A percentile compares a stretch with the other conserved stretches of the same genome.
These are phyloP conservation scores for Dysdera silvatica DNA, from an alignment of 1,140 invertebrate species.

Conservation along the genomic window DNA sequence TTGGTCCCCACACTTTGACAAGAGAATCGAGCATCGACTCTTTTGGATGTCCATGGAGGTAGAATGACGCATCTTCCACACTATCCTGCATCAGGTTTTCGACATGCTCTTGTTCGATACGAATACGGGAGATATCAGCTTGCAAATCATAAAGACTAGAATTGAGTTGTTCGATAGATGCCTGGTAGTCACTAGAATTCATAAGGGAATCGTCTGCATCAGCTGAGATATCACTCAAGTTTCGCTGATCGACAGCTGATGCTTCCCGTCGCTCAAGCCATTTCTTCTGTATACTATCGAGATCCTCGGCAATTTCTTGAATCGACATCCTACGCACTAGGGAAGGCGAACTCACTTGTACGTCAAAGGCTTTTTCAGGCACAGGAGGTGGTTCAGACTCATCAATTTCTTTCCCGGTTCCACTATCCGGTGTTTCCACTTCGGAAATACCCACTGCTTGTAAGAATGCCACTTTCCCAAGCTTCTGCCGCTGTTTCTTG, in stretches of 20 bases:
- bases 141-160: constrained; percentile 84
- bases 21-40: not conserved
- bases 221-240: constrained; percentile 40
- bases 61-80: constrained; percentile 23
- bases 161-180: constrained; percentile 77
- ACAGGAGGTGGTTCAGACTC: not conserved
- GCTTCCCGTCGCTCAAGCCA: constrained; percentile 55
- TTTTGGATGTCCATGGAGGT: constrained; percentile 19
- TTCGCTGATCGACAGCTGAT: constrained; percentile 49
- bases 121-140: constrained; percentile 77
- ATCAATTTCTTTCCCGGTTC: constrained; percentile 30
- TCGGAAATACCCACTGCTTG: constrained; percentile 62
- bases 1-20: too few relatives aligned
- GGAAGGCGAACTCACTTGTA: not conserved
- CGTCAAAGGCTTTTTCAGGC: not conserved
- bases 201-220: constrained; percentile 59
- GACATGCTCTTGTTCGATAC: constrained; percentile 77
- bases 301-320: constrained; percentile 58
- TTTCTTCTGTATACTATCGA: constrained; percentile 56
- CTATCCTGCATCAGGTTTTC: constrained; percentile 50
- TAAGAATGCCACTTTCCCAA: constrained; percentile 83
- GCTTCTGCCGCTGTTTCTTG: constrained; percentile 76
- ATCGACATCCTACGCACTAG: constrained; percentile 22
- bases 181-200: constrained; percentile 56
- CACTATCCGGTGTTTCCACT: constrained; percentile 27